Conservation (phyloP, 53 echinoderm and acorn worm genomes). For the Actinopyga echinites region DNA sequence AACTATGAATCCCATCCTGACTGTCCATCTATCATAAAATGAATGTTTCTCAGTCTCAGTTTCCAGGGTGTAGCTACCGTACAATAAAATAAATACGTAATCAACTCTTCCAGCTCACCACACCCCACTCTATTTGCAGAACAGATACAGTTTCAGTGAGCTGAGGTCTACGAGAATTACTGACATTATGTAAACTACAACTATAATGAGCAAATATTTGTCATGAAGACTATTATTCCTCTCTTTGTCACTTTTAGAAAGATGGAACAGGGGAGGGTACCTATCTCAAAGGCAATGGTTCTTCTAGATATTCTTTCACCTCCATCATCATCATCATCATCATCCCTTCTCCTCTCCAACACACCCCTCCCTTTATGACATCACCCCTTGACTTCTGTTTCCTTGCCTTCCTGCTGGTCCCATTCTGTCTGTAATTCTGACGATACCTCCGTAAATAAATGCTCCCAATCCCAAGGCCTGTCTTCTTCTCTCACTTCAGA, state of each 20-base stretch:
- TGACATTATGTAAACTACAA: no score
- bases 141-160: no score
- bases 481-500: conserved; percentile 87
- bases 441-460: conserved; percentile 92
- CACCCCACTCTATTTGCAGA: no score
- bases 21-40: background rate
- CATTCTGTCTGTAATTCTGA: conserved; percentile 97
- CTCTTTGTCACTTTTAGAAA: no score
- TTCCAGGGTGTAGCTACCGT: no score
- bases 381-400: conserved; percentile 31
- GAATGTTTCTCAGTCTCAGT: background rate
- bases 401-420: conserved; percentile 65
- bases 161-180: no score
- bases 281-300: background rate
- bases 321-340: background rate
- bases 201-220: no score
- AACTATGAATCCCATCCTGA: no score
- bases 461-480: conserved; percentile 94
- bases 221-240: no score
- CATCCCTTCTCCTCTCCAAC: background rate
- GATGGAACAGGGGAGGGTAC: no score
- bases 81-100: no score
- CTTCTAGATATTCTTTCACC: background rate
- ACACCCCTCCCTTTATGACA: background rate
- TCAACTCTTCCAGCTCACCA: no score